phyloP scores from a whole-genome alignment of 2,888 invertebrate genomes.

The Noctua pronuba region DNA sequence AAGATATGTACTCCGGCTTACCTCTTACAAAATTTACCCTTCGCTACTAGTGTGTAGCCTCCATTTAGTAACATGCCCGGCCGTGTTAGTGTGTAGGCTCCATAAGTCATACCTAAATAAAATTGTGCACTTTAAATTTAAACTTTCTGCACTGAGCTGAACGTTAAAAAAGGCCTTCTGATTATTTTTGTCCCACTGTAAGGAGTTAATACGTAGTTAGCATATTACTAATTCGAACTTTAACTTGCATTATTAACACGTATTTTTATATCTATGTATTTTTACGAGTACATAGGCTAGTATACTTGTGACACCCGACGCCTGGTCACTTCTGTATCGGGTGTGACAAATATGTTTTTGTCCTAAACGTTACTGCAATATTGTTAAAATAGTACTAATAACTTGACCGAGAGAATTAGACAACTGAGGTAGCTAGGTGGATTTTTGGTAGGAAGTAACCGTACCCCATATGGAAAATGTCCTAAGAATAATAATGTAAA shows the following conservation, averaged over 20 bases:
- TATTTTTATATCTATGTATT: constrained; percentile 34
- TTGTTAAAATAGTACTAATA: constrained; percentile 3
- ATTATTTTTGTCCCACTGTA: background rate
- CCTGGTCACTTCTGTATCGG: background rate
- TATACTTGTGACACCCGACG: constrained; percentile 18
- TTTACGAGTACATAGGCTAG: background rate
- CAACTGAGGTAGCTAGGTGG: background rate
- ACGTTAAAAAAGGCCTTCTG: background rate
- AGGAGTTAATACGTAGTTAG: background rate
- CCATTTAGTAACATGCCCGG: no score
- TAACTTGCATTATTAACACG: constrained; percentile 4
- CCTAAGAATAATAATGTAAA: background rate
- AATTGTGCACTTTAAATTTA: background rate
- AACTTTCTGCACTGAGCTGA: background rate
- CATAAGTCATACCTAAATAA: background rate
- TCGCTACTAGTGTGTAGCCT: no score
- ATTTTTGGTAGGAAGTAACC: background rate
- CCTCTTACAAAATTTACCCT: no score
- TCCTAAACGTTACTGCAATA: background rate
- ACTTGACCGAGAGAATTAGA: background rate
- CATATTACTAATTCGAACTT: background rate
- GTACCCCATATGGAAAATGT: no score
- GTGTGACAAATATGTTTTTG: background rate
- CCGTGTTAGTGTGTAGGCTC: no score
- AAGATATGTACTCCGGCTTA: no score